Base-by-base conservation (phyloP, 2,113 vertebrate genomes). In the Pachyramphus minor region DNA sequence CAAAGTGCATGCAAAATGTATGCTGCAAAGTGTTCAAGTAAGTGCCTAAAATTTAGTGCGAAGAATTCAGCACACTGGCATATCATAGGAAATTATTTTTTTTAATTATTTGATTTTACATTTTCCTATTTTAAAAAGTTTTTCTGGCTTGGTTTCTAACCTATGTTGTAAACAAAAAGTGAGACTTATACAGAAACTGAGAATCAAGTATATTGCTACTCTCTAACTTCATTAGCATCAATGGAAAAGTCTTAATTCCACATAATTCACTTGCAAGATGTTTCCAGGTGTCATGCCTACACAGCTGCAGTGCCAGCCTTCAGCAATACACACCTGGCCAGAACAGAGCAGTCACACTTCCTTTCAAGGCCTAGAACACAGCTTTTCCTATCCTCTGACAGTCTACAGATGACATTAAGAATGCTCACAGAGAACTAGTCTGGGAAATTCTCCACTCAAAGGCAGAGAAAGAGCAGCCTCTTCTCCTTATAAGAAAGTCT, bases 291-390 rank as follows among this genome's bases (percentile, higher is more conserved):
- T 59, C 3, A 0, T 81, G 55, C 17, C 75, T 85, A 53, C 49
- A 49, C 25, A 83, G 63, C 71, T 90, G 55, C 45, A 86, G 44
- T 33, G 19, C 31, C 63, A 84, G 86, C 35, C 45, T 78, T 78
- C 7, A 81, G 77, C 60, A 82, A 37, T 31, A 64, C 53, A 62
- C 69, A 64, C 41, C 87, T 84, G 45, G 66, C 53, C 93, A 94
- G 64, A 33, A 49, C 37, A 77, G 41, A 92, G 39, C 55, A 64
- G 78, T 72, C 67, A 79, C 28, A 14, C 67, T 96, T 91, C 95
- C 95, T 96, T 94, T 97, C 87, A 96, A 83, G 94, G 94, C 67
- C 44, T 75, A 75, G 1, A 1, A 81, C 17, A 52, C 66, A 91
- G 37, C 49, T 69, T 89, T 69, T 42, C 42, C 71, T 69, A 22